Evolutionary conservation across 2,113 vertebrate species (phyloP).

Genomic region (Semnornis frantzii): DNA sequence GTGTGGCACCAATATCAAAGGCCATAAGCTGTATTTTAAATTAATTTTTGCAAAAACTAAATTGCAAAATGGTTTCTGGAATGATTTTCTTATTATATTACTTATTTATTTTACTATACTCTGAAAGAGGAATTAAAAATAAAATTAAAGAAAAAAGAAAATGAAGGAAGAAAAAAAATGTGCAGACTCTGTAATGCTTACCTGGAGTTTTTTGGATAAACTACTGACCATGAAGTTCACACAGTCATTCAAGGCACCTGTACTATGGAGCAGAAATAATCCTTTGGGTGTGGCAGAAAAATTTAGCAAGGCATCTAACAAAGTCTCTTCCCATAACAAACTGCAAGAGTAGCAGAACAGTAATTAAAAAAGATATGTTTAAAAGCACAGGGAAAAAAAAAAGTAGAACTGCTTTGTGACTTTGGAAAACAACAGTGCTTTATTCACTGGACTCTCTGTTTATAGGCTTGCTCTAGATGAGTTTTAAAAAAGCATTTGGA

Average conservation of each 20-base stretch:
- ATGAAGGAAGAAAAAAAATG: background rate
- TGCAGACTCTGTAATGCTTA: conserved; percentile 48
- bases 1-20: background rate
- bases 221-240: conserved; percentile 89
- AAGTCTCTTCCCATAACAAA: conserved; percentile 88
- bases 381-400: background rate
- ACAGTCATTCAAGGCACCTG: conserved; percentile 86
- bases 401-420: background rate
- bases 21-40: background rate
- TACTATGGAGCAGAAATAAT: conserved; percentile 89
- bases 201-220: conserved; percentile 90
- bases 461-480: background rate
- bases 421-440: background rate
- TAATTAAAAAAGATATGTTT: background rate
- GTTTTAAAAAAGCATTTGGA: background rate
- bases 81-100: background rate
- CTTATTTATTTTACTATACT: background rate
- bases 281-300: conserved; percentile 93
- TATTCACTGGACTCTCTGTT: background rate
- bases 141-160: too few species aligned
- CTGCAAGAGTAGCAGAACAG: conserved; percentile 72
- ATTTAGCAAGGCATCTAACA: conserved; percentile 91
- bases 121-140: background rate
- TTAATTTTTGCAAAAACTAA: background rate
- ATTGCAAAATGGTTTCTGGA: background rate